Percentiles rank a stretch among this genome's conserved stretches.
Conservation (phyloP, 2,888 invertebrate species). For the Tanaodytes sp. region DNA sequence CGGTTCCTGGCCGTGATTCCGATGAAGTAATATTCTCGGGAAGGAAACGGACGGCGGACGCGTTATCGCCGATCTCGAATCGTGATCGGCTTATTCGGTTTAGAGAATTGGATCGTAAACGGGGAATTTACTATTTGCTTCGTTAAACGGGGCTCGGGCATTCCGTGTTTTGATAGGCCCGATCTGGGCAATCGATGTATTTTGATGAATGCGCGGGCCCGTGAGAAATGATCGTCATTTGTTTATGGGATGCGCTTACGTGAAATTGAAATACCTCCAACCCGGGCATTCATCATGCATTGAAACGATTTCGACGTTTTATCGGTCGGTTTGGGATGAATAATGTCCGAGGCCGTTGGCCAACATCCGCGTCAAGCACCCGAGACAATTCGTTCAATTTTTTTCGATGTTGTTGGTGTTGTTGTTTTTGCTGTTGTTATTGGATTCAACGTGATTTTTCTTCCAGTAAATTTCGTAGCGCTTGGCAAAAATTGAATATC, state of each 20-base stretch:
- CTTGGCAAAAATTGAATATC: no score
- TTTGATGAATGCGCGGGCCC: conserved; percentile 19
- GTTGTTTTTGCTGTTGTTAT: no score
- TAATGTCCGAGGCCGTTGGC: no score
- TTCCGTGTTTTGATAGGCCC: background rate
- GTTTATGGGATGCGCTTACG: conserved; percentile 11
- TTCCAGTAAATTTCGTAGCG: no score
- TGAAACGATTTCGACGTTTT: no score
- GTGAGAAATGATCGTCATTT: conserved; percentile 26
- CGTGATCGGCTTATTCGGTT: conserved; percentile 33
- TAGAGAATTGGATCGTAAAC: conserved; percentile 40
- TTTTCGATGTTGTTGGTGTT: no score
- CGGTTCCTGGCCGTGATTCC: conserved; percentile 19
- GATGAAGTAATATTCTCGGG: conserved; percentile 39
- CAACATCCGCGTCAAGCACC: no score
- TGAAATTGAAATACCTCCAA: no score
- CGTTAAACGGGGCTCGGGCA: conserved; percentile 2
- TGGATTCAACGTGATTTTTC: no score
- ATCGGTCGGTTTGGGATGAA: no score
- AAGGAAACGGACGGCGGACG: conserved; percentile 35
- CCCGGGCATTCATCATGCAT: background rate
- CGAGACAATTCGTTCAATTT: no score
- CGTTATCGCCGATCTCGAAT: conserved; percentile 36
- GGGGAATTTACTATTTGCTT: conserved; percentile 20
- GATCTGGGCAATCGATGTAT: conserved; percentile 1